Percentiles rank a stretch among this genome's conserved stretches.
phyloP scores from a whole-genome alignment of 2,113 vertebrate species.

The Entosphenus tridentatus region DNA sequence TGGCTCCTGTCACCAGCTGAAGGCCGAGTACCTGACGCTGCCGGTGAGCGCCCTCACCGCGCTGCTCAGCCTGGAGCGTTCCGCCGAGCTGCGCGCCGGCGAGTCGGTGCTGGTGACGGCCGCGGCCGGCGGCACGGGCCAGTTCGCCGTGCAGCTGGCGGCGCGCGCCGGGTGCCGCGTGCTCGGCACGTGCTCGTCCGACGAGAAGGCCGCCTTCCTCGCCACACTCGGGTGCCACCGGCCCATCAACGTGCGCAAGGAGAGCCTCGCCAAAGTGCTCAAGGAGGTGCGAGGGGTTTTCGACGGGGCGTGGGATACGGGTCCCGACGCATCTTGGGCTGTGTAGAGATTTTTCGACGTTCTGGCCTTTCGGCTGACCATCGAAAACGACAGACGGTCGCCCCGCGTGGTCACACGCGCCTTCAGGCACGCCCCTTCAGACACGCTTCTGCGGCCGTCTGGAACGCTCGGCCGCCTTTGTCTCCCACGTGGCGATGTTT shows the following conservation, averaged over 20 bases:
- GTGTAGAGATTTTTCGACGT: too few relatives aligned
- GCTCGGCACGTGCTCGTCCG: conserved; percentile 59
- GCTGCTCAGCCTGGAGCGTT: conserved; percentile 47
- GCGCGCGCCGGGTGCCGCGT: conserved; percentile 61
- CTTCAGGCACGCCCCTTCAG: too few relatives aligned
- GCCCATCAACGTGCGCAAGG: conserved; percentile 47
- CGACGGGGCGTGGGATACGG: too few relatives aligned
- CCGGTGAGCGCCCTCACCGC: conserved; percentile 51
- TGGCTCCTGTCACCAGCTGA: conserved; percentile 10
- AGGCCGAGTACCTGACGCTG: conserved; percentile 46
- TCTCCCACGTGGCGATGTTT: too few relatives aligned
- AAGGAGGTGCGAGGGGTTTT: conserved; percentile 11
- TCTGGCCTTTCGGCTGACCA: too few relatives aligned
- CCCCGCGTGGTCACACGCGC: too few relatives aligned
- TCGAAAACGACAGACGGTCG: too few relatives aligned
- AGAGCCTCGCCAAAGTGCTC: conserved; percentile 33
- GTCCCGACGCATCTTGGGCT: too few relatives aligned
- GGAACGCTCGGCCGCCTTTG: too few relatives aligned
- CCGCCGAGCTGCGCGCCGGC: conserved; percentile 40
- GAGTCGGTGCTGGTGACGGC: conserved; percentile 59
- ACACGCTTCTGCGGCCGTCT: too few relatives aligned
- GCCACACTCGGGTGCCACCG: conserved; percentile 54
- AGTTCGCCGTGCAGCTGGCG: conserved; percentile 65
- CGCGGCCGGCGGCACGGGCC: conserved; percentile 56
- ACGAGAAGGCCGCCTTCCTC: conserved; percentile 50